Evolutionary conservation across 1,140 invertebrate genomes (phyloP), one percentile per base, ranked within the genome.

Genomic region (Augochlora pura): DNA sequence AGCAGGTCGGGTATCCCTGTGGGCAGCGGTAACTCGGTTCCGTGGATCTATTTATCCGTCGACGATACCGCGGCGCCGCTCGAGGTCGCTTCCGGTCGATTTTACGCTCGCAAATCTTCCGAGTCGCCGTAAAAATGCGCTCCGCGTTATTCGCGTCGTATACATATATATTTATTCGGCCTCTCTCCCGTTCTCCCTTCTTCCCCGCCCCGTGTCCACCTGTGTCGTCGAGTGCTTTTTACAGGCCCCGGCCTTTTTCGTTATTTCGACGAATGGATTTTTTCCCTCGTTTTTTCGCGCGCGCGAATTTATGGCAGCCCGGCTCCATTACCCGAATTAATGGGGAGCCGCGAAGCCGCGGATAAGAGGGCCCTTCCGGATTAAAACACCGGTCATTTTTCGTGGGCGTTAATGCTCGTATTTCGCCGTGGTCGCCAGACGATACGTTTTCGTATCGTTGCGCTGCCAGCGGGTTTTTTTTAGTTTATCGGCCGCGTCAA

Each of bases 271-370:
- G 49, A 52, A 52, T 21, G 49, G 16, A 46, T 46, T 18, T 52
- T 52, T 52, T 21, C 16, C 16, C 49, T 52, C 49, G 16, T 52
- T 52, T 52, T 21, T 21, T 18, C 49, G 49, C 49, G 49, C 10
- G 49, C 5, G 6, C 49, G 49, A 52, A 52, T 52, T 52, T 57
- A 57, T 57, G 18, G n/a, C 8, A 10, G 54, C 54, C 21, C 32
- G 25, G 49, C 38, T 75, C 32, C 73, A 67, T 75, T 67, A 59
- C 49, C 49, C 38, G 73, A 67, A 75, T 75, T 75, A 75, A 67
- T 25, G 46, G 10, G 39, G 63, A 75, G 54, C 54, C 52, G 27
- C 18, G 64, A 42, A 25, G 8, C 21, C 39, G n/a, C 8, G 49
- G 14, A 23, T 21, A 32, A 54, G 46, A 16, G 32, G 14, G 38